These are phyloP conservation scores for Coleophora flavipennella DNA, from an alignment of 2,888 invertebrate genomes.

Conservation along the genomic window DNA sequence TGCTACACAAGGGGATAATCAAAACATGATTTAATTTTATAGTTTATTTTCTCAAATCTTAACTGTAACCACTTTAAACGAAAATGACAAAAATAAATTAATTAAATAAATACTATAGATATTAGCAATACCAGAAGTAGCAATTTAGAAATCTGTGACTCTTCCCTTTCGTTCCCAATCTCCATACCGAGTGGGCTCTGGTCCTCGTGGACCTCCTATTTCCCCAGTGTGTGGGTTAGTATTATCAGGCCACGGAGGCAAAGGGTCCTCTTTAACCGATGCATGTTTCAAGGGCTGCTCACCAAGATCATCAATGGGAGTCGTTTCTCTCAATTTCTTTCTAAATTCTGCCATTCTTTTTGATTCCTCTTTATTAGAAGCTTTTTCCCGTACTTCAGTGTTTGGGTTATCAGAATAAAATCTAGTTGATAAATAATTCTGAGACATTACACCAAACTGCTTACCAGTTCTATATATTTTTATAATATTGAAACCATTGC, in stretches of 20 bases:
- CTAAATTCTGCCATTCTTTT: conserved; percentile 77
- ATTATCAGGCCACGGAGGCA: conserved; percentile 88
- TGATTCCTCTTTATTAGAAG: conserved; percentile 36
- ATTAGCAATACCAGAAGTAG: background rate
- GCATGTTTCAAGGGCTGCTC: conserved; percentile 81
- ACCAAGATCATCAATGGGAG: conserved; percentile 81
- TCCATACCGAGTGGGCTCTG: conserved; percentile 98
- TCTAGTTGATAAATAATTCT: too few species aligned
- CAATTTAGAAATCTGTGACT: conserved; percentile 89
- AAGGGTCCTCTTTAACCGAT: conserved; percentile 85
- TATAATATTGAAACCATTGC: too few species aligned
- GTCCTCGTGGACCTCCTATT: conserved; percentile 94
- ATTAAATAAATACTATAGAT: too few species aligned
- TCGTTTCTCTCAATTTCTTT: conserved; percentile 81
- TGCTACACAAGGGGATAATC: too few species aligned
- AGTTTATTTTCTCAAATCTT: too few species aligned
- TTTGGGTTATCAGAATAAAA: too few species aligned
- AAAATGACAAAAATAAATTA: too few species aligned
- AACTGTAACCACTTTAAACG: too few species aligned
- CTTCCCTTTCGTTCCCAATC: conserved; percentile 99
- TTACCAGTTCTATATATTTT: too few species aligned
- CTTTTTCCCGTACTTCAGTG: conserved; percentile 1
- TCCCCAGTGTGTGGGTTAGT: conserved; percentile 95
- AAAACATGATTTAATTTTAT: too few species aligned
- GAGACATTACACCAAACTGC: too few species aligned